Evolutionary conservation across 2,797 vertebrate species (phyloP), one percentile per base, ranked within the genome.

Genomic region (Parambassis ranga): DNA sequence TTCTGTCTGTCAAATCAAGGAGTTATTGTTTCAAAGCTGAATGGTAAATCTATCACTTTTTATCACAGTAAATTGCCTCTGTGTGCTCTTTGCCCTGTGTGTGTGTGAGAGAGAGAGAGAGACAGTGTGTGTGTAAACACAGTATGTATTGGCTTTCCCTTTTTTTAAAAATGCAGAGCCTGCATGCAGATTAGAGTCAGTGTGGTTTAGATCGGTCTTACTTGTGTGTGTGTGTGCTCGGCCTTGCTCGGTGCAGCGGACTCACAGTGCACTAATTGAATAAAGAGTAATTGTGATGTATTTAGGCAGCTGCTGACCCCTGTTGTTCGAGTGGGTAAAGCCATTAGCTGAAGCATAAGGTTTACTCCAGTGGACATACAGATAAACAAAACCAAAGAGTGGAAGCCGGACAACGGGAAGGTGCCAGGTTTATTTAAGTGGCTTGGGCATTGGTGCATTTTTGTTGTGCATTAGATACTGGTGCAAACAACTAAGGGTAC

Each of bases 281-380:
- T 84, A 65, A 80, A 71, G 68, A 51, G 43, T 79, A 83, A 88
- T 85, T 84, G 75, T 75, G 68, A 88, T 86, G 77, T 69, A 67
- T 87, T 89, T 81, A 84, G 68, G 75, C 82, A 81, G 81, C 63
- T 72, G 77, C 79, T 85, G 85, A 87, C 70, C 86, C 78, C 59
- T 71, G 79, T 79, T 83, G 79, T 78, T 83, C 56, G 36, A 67
- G 69, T 81, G 71, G 51, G 35, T 77, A 64, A 85, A 84, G 53
- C 73, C 78, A 87, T 88, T 84, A 87, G 52, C 52, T 65, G 42
- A 51, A 79, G 60, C 79, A 49, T 33, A 69, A 76, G 65, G 71
- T 81, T 79, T 71, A 72, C 53, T 74, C 63, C 37, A 52, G 36
- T 52, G 58, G 69, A 82, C 48, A 71, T 15, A 42, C 24, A 56